Evolutionary conservation across 2,888 invertebrate genomes (phyloP), one percentile per base, ranked within the genome.

Genomic region (Pandemis corylana): DNA sequence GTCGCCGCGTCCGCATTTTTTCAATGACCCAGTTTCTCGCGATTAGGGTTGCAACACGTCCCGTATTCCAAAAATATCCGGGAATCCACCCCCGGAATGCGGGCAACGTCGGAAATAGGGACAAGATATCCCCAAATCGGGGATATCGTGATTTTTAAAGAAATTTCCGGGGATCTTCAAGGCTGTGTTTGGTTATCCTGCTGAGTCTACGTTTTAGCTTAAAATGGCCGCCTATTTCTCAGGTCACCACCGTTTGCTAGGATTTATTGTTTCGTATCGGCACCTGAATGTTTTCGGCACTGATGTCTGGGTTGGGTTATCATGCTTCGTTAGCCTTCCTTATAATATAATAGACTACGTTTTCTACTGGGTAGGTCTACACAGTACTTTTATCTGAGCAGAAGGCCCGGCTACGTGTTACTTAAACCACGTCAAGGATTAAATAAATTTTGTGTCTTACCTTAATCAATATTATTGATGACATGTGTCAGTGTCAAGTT

Each of bases 1-100:
- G 86, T 79, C 84, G 88, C 86, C 85, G 84, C 80, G 84, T 79
- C 82, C 83, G 86, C 84, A 84, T 87, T 87, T 89, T 84, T 86
- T 78, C 85, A 83, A 80, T 89, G 90, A 89, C 89, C 89, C 82
- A 89, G 79, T 86, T 89, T 83, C 80, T 67, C 28, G 65, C 72
- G 77, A 62, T 77, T 72, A 72, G 74, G 59, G 59, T 59, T 59
- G 59, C 56, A 56, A 28, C 10, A 59, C 20, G 28, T 59, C n/a
- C 59, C 28, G 28, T 59, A 59, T 59, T 20, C 15, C 20, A n/a
- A 51, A 51, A 51, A 51, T 28, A 59, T 59, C 59, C 59, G 59
- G 59, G 28, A 59, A 28, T 59, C 15, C 13, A 4, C 7, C 15
- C 53, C 53, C 9, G 51, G 56, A 56, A 28, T 59, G 28, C 28